Evolutionary conservation across 2,797 vertebrate species (phyloP).

Genomic region (Tenualosa ilisha): DNA sequence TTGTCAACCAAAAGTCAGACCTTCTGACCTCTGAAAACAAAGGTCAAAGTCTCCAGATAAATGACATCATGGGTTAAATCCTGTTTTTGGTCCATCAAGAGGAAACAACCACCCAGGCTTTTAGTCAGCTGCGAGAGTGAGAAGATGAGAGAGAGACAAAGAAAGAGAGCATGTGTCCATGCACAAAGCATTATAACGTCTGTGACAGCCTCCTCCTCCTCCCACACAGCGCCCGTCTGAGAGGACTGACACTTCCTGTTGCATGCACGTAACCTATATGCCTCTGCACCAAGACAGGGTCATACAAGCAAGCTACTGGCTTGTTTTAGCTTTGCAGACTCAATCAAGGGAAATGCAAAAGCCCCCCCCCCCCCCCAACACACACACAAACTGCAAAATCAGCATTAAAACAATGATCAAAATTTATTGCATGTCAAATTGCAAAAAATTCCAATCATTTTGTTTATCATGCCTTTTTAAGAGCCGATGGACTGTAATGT

Average conservation of each 20-base stretch:
- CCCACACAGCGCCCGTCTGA: neutral
- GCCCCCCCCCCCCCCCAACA: no score
- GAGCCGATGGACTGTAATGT: no score
- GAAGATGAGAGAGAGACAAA: neutral
- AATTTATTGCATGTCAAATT: no score
- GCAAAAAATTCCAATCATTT: no score
- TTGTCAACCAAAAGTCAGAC: neutral
- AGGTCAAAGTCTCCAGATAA: neutral
- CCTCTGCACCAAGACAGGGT: neutral
- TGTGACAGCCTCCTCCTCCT: neutral
- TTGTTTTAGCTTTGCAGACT: neutral
- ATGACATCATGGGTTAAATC: neutral
- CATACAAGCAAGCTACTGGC: neutral
- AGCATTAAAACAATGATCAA: neutral
- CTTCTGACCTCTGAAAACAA: neutral
- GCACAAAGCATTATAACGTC: neutral
- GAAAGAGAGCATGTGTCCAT: neutral
- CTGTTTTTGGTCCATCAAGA: conserved; percentile 8
- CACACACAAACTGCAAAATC: neutral
- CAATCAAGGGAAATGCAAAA: neutral
- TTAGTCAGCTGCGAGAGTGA: neutral
- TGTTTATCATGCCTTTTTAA: no score
- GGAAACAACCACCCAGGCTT: neutral
- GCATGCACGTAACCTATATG: neutral
- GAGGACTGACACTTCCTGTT: conserved; percentile 15